Percentiles rank a stretch among this genome's conserved stretches.
Conservation (phyloP, 2,888 invertebrate genomes). For the Anoplius nigerrimus region DNA sequence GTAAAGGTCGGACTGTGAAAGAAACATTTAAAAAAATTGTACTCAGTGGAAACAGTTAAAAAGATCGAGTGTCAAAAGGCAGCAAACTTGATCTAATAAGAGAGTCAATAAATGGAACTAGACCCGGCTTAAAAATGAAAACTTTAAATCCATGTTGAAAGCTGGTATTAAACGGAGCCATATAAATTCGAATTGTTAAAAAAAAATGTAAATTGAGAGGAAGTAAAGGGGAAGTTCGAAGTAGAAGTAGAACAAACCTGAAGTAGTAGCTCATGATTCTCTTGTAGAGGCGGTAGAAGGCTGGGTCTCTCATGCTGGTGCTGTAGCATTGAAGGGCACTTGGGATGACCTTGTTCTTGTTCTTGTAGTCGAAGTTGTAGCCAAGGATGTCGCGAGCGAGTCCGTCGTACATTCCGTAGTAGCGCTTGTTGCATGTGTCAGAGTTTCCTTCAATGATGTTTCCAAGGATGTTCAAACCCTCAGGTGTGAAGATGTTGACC, state of each 20-base stretch:
- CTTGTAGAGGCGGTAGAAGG: constrained; percentile 83
- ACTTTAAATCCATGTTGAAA: too few species aligned
- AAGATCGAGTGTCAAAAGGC: too few species aligned
- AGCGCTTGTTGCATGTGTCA: constrained; percentile 74
- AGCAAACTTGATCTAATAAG: not conserved
- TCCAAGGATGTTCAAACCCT: constrained; percentile 78
- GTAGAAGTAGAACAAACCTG: constrained; percentile 52
- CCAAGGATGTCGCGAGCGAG: constrained; percentile 77
- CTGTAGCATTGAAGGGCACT: constrained; percentile 82
- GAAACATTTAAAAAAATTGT: not conserved
- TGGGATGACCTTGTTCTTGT: constrained; percentile 76
- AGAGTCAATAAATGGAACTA: not conserved
- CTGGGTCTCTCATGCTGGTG: constrained; percentile 82
- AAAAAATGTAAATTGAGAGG: not conserved
- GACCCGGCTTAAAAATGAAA: too few species aligned
- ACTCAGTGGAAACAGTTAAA: not conserved
- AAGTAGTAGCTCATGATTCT: constrained; percentile 78
- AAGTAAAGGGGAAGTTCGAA: not conserved
- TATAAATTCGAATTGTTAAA: too few species aligned
- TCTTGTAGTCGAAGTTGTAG: constrained; percentile 70
- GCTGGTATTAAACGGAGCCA: too few species aligned
- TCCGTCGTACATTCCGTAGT: constrained; percentile 79
- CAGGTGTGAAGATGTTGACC: constrained; percentile 65
- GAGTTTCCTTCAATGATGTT: constrained; percentile 77
- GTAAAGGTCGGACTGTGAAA: too few species aligned